These are phyloP conservation scores for Gymnorhina tibicen DNA, from an alignment of 2,113 vertebrate genomes.

Conservation along the genomic window DNA sequence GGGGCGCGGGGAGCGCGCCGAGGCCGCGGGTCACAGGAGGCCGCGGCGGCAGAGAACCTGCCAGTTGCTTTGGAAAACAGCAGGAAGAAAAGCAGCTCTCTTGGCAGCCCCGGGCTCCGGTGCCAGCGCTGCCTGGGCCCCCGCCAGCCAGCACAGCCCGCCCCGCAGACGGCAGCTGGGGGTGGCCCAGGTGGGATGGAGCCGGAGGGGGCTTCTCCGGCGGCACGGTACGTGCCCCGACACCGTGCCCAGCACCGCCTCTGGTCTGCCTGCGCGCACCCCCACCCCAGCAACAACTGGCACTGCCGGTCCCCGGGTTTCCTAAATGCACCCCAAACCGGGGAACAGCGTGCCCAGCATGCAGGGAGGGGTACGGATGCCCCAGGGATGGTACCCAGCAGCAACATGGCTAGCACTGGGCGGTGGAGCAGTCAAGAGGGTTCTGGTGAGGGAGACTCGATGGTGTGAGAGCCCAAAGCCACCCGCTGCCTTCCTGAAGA, in stretches of 20 bases:
- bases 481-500: neutral
- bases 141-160: neutral
- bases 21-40: constrained; percentile 29
- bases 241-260: neutral
- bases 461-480: rapidly evolving
- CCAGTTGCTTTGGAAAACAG: constrained; percentile 34
- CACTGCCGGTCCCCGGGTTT: neutral
- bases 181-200: neutral
- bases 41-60: neutral
- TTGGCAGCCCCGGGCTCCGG: neutral
- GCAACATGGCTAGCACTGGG: neutral
- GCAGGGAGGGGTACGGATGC: neutral
- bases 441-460: neutral
- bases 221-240: rapidly evolving
- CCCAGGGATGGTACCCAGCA: neutral
- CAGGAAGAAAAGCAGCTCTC: constrained; percentile 43
- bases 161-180: neutral
- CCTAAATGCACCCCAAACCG: neutral
- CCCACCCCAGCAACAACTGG: neutral
- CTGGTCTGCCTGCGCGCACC: neutral
- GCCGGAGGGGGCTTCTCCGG: neutral
- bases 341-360: rapidly evolving
- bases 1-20: neutral
- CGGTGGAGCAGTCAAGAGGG: neutral
- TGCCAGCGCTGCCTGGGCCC: constrained; percentile 1